Evolutionary conservation across 2,888 invertebrate genomes (phyloP), one percentile per base, ranked within the genome.

Genomic region (Napeogenes inachia): DNA sequence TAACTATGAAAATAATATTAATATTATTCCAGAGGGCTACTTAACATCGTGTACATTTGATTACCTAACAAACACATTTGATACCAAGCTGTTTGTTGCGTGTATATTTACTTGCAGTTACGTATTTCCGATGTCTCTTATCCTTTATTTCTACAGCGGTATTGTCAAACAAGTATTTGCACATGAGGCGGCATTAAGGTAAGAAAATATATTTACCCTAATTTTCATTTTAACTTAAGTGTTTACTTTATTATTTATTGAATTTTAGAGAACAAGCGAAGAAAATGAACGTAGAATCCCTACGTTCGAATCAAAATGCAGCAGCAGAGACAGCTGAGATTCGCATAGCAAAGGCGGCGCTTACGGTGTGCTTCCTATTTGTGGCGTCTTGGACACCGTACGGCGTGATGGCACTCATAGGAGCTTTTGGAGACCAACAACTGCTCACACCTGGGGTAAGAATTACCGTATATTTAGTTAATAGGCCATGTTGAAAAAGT

Each of bases 301-400:
- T 97, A 45, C 91, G 96, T 75, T 90, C 93, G 67, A 93, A 95
- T 83, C 93, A 94, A 79, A 91, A 92, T 70, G 91, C 93, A 60
- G 91, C 92, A 60, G 92, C 94, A 50, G 92, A 96, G 70, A 95
- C 96, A 0, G 95, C 96, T 0, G 97, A 97, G 80, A 93, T 97
- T 70, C 91, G 95, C 71, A 97, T 97, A 75, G 96, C 97, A 0
- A 97, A 97, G 77, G 96, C 97, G 10, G 96, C 96, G 3, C 95
- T 97, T 54, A 95, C 97, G 0, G 94, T 97, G 53, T 95, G 97
- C 75, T 97, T 95, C 81, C 85, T 97, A 3, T 97, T 94, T 81
- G 93, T 97, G 30, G 93, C 95, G 2, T 95, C 97, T 0, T 98
- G 98, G 97, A 96, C 96, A 4, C 98, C 98, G 0, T 98, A 98